A percentile compares a stretch with the other conserved stretches of the same genome.
Conservation (phyloP, 2,113 vertebrate species). For the Ailurus styani region DNA sequence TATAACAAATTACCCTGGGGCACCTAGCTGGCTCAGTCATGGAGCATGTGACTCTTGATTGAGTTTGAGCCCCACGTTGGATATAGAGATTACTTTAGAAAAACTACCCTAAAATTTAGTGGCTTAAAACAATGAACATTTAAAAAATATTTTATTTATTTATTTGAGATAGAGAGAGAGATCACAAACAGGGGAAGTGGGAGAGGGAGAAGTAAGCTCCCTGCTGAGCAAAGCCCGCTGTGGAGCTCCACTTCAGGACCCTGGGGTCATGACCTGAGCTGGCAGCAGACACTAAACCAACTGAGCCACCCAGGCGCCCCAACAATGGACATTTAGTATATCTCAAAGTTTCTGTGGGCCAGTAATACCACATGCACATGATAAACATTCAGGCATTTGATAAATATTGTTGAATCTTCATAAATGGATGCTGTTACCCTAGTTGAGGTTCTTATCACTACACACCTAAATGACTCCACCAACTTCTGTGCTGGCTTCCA, state of each 20-base stretch:
- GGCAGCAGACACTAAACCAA: neutral
- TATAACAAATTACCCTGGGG: neutral
- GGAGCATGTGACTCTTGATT: neutral
- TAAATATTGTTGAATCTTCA: neutral
- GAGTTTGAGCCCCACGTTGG: neutral
- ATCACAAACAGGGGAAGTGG: neutral
- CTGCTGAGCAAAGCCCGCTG: neutral
- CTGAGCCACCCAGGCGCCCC: no score
- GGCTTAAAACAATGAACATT: neutral
- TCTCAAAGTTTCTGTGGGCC: constrained; percentile 1
- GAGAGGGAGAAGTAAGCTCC: neutral
- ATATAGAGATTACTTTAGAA: no score
- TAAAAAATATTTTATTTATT: neutral
- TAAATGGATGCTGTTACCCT: neutral
- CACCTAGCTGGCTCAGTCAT: neutral
- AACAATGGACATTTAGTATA: neutral
- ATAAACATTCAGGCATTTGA: neutral
- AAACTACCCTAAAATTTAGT: no score
- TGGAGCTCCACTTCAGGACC: neutral
- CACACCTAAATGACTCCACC: neutral
- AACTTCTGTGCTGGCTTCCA: neutral
- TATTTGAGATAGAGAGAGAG: neutral
- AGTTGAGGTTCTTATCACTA: neutral
- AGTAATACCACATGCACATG: neutral
- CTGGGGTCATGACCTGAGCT: neutral